Evolutionary conservation across 2,797 vertebrate species (phyloP), one percentile per base, ranked within the genome.

Genomic region (Telmatherina bonti): DNA sequence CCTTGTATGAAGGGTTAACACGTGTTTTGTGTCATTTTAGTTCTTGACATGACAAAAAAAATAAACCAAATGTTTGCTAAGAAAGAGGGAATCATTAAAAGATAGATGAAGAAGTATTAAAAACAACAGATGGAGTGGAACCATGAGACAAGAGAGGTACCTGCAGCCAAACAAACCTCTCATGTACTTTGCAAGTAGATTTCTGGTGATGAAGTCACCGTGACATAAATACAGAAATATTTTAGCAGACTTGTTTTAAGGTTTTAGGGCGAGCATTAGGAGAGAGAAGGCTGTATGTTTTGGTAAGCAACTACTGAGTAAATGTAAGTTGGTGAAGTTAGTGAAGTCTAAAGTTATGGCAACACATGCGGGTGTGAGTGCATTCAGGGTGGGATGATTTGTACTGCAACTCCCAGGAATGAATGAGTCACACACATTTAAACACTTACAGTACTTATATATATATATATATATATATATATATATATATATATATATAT

Each of bases 371-470:
- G 2, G 59, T 20, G 41, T 41, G 31, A 7, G 54, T 47, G 33
- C 26, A 47, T 70, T 12, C 66, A 76, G 78, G 78, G 79, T 72
- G 82, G 67, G 76, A 76, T 80, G 58, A 69, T 78, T 78, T 75
- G 41, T 51, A 10, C 70, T 35, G 64, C 70, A 81, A 79, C 82
- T 86, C 80, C 70, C 58, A 76, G 84, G 85, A 89, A 89, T 59
- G 52, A 75, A 82, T 89, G 83, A 89, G 78, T 86, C 88, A 89
- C 65, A 62, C 0, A 61, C 0, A 35, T 7, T 67, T 57, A 51
- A 30, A 52, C 47, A 43, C 16, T 30, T 30, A 24, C 49, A 45
- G 49, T 15, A 26, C 59, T 31, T n/a, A n/a, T n/a, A n/a, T n/a
- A n/a, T n/a, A n/a, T n/a, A n/a, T n/a, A n/a, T n/a, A n/a, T n/a